Evolutionary conservation across 2,888 invertebrate genomes (phyloP), one percentile per base, ranked within the genome.

Genomic region (Zaprionus bogoriensis): DNA sequence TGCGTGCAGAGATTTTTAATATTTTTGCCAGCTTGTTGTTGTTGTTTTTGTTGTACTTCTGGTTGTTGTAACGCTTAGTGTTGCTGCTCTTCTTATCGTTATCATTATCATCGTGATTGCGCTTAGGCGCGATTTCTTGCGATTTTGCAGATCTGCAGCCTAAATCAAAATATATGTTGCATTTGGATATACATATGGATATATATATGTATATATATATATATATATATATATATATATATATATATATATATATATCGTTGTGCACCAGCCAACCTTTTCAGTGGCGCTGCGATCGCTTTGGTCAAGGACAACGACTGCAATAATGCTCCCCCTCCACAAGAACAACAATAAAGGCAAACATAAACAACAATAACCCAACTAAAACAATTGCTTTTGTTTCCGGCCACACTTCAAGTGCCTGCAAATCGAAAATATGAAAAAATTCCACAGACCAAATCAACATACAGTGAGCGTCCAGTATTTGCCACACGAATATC

Each of bases 1-100:
- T 85, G 83, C 83, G 83, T 83, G 83, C 83, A 55, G 82, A 76
- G 82, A 83, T 78, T 87, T 84, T 83, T 87, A 83, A 82, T 82
- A 87, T 80, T 80, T 60, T 60, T 48, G 28, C 17, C 12, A 12
- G 7, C 6, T 14, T 30, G 17, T 4, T 23, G 5, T 36, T 57
- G 36, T 27, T 47, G n/a, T 6, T 63, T 38, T 28, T 23, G 25
- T 20, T 20, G 25, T 25, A 53, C 12, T 17, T 30, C 6, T 14
- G 30, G n/a, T 52, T 20, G 32, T 57, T 53, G 42, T 53, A n/a
- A n/a, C n/a, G n/a, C n/a, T n/a, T n/a, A n/a, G n/a, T 63, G 42
- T 28, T 23, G 25, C 25, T 20, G 25, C 28, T 57, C 12, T 17
- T 30, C 6, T 14, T 38, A 10, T 52, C 25, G 32, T 57, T 53